Evolutionary conservation across 2,888 invertebrate genomes (phyloP), one percentile per base, ranked within the genome.

Genomic region (Melanotus villosus): DNA sequence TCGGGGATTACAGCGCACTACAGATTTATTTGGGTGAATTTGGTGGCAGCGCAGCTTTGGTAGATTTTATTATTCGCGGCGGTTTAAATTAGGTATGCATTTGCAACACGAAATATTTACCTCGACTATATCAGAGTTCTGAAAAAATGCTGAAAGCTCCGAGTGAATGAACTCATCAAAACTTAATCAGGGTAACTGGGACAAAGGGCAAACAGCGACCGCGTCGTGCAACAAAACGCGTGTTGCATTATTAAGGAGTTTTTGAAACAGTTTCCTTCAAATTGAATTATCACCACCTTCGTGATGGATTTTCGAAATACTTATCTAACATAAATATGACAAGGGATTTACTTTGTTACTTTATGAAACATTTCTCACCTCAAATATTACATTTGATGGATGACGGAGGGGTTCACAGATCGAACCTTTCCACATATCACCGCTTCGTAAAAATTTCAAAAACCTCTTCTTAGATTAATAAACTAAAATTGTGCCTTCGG

Each of bases 91-190:
- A 14, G n/a, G 18, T 38, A 18, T 47, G 47, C 23, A 23, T 21
- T 23, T 9, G 18, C 16, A 10, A 10, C 19, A 45, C 19, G 10
- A n/a, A 19, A 5, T 21, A 47, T 47, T 23, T 47, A 18, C 16
- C 32, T 1, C 4, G 16, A n/a, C 32, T 50, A 52, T 16, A 47
- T 30, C 7, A 18, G 52, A 26, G 32, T 34, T 26, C 32, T 10
- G 52, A 52, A 52, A n/a, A 52, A 50, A 32, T 14, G 18, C 32
- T 23, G 23, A 23, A 18, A 52, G 52, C 52, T n/a, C 18, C 6
- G 52, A 32, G 52, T 52, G 52, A 52, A 52, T 52, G 52, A 52
- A 52, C 52, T 52, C 52, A 52, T 52, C 52, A 52, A 52, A 52
- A 30, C 52, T 30, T 52, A 52, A 52, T 30, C 52, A 32, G 30